Conservation (phyloP, 2,113 vertebrate species). For the Tapirus terrestris region DNA sequence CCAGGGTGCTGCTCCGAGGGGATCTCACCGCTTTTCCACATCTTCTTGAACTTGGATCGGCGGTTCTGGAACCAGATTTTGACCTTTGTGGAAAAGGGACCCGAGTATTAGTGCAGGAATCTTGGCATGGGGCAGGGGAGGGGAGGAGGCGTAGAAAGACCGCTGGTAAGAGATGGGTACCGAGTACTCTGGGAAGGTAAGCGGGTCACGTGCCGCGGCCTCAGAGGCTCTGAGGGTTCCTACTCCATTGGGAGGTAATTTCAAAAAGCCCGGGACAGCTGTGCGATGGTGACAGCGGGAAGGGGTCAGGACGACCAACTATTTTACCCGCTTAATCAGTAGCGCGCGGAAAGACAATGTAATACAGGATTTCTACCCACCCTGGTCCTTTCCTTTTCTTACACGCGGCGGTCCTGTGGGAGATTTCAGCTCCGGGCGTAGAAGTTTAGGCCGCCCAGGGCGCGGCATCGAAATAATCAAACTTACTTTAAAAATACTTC, state of each 20-base stretch:
- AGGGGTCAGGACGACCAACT: background rate
- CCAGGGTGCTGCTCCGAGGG: constrained; percentile 92
- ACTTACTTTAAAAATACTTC: background rate
- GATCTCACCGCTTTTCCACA: constrained; percentile 98
- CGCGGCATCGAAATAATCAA: background rate
- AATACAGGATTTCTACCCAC: background rate
- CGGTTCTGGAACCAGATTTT: constrained; percentile 99
- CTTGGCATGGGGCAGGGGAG: background rate
- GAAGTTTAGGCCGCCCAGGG: background rate
- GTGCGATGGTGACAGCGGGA: background rate
- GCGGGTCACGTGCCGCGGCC: background rate
- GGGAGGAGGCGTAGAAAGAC: background rate
- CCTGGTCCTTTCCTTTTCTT: background rate
- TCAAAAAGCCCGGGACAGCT: background rate
- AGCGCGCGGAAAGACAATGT: background rate
- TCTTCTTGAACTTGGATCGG: constrained; percentile 97
- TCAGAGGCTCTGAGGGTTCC: background rate
- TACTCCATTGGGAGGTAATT: background rate
- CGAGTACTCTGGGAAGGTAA: background rate
- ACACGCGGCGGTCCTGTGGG: background rate
- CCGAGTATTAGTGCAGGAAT: constrained; percentile 24
- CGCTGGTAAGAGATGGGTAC: background rate
- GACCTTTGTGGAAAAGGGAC: constrained; percentile 86
- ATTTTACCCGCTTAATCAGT: constrained; percentile 16
- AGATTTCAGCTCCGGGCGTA: background rate